Conservation (phyloP, 2,113 vertebrate genomes). For the Litocranius walleri region DNA sequence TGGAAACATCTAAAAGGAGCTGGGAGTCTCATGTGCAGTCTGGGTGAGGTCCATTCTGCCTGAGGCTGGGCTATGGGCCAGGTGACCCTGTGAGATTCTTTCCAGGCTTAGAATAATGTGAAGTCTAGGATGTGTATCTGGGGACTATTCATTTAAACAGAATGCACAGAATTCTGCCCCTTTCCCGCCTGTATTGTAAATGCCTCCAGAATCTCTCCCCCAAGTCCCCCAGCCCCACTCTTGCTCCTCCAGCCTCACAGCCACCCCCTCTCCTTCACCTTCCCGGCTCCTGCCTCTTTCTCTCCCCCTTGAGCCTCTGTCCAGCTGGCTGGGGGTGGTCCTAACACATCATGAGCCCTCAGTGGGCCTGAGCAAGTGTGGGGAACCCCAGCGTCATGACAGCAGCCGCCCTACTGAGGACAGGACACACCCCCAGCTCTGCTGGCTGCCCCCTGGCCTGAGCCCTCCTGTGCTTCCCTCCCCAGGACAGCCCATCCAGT, state of each 20-base stretch:
- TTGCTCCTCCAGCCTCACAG: neutral
- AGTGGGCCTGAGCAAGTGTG: neutral
- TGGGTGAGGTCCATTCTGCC: neutral
- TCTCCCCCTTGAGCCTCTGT: neutral
- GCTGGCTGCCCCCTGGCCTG: neutral
- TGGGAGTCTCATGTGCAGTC: neutral
- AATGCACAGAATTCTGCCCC: neutral
- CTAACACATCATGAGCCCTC: fast-evolving
- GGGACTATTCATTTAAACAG: neutral
- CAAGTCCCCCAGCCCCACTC: neutral
- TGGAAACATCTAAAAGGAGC: neutral
- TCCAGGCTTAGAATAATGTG: neutral
- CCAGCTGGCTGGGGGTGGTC: neutral
- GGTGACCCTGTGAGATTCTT: neutral
- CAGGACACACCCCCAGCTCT: fast-evolving
- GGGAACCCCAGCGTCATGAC: fast-evolving
- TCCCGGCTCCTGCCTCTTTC: neutral
- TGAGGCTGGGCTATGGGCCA: neutral
- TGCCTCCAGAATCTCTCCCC: neutral
- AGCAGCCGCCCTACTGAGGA: neutral
- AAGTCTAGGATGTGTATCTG: neutral
- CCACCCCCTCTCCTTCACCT: neutral
- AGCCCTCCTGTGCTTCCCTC: constrained; percentile 42
- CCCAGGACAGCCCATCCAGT: constrained; percentile 85
- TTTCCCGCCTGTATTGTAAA: neutral